Base-by-base conservation (phyloP, 2,113 vertebrate species). In the Zonotrichia leucophrys region DNA sequence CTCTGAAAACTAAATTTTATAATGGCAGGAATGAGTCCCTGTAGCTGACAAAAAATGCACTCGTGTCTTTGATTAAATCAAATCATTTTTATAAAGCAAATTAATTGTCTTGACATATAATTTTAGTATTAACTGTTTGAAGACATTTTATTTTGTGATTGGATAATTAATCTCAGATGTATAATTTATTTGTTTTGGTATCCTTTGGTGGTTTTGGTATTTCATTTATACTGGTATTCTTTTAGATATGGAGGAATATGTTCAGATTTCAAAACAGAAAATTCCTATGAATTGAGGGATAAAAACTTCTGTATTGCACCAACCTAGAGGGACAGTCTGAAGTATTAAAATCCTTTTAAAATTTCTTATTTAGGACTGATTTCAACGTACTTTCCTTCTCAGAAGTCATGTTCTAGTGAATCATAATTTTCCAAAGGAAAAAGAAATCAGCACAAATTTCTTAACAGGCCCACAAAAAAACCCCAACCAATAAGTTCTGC, bases 401-500 rank as follows among this genome's bases (percentile, higher is more conserved):
- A 78, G 33, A 49, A 74, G 17, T 27, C 59, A 69, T 15, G 6
- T 76, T 73, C 25, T 73, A 60, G 53, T 80, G 68, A 93, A 49
- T 88, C 63, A 73, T 60, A 62, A 74, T 77, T 92, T 83, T 88
- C 64, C 33, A 77, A 93, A 25, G n/a, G 50, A 70, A 90, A 62
- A 58, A 50, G 25, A 60, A 41, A 44, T 42, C 52, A 91, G 23
- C 47, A 55, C 28, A n/a, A 31, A 56, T 68, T 87, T 82, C 74
- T 89, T 64, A 82, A 56, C 28, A 76, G 15, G 3, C 11, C 22
- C 12, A 30, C 33, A 33, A 81, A 69, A 78, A 81, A 73, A 1
- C 0, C 2, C 1, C 4, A 78, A 2, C 20, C 19, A 59, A 0
- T 59, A 53, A 33, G 14, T 68, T 92, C 33, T 83, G 42, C 39